These are phyloP conservation scores for Muscicapa comitata DNA, from an alignment of 2,797 vertebrate genomes.

Conservation along the genomic window DNA sequence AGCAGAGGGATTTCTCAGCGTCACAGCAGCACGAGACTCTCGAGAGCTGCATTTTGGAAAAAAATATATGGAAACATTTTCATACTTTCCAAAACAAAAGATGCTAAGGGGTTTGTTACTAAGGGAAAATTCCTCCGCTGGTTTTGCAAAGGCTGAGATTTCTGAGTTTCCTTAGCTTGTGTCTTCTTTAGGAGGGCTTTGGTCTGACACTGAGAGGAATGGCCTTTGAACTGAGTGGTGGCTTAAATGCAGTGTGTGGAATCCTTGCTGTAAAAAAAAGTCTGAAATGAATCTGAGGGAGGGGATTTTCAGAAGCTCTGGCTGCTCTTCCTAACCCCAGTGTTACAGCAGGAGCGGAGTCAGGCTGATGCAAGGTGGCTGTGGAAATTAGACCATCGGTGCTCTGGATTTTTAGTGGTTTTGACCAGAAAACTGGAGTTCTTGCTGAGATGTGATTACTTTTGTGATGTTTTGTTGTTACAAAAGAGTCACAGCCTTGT, in stretches of 20 bases:
- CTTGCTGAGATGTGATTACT: neutral
- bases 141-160: neutral
- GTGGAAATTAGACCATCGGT: neutral
- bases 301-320: neutral
- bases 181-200: neutral
- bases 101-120: slow-evolving; percentile 10
- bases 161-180: neutral
- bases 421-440: neutral
- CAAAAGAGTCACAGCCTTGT: neutral
- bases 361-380: neutral
- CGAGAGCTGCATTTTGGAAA: slow-evolving; percentile 10
- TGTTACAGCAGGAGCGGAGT: neutral
- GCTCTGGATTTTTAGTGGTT: neutral
- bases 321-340: neutral
- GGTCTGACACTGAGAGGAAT: neutral
- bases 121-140: neutral
- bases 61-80: slow-evolving; percentile 43
- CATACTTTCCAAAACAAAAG: slow-evolving; percentile 53
- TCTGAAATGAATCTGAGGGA: neutral
- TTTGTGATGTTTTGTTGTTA: neutral
- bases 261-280: neutral
- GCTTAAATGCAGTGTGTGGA: neutral
- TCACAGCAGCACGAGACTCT: neutral
- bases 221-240: neutral
- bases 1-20: slow-evolving; percentile 38